Percentiles rank a stretch among this genome's conserved stretches.
Evolutionary conservation across 2,797 vertebrate genomes (phyloP).

Genomic region (Mycteria americana): DNA sequence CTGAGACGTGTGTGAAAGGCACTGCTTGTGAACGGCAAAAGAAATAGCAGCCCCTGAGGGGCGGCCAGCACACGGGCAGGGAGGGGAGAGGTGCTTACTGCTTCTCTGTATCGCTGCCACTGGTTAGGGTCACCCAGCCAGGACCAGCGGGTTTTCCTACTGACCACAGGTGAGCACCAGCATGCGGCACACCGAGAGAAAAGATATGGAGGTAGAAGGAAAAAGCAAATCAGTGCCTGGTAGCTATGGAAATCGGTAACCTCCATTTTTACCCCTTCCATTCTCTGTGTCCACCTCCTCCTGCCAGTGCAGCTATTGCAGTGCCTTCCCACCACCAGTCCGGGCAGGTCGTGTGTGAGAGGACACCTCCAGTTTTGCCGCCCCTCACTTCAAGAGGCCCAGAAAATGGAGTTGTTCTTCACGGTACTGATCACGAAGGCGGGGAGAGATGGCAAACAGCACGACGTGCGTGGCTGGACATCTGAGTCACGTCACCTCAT

Average conservation of each 20-base stretch:
- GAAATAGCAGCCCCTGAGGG: not conserved
- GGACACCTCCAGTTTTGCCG: not conserved
- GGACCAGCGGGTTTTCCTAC: slow-evolving; percentile 67
- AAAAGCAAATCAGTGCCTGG: not conserved
- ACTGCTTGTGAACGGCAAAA: not conserved
- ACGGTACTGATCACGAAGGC: not conserved
- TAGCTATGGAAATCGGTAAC: not conserved
- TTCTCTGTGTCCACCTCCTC: not conserved
- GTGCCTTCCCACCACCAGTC: not conserved
- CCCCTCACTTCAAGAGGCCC: not conserved
- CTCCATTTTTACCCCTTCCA: not conserved
- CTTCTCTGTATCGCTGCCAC: slow-evolving; percentile 76
- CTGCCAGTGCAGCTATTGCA: not conserved
- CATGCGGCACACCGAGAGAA: not conserved
- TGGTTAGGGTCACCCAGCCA: slow-evolving; percentile 69
- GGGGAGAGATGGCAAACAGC: not conserved
- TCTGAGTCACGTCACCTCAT: not conserved
- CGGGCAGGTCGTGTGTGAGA: not conserved
- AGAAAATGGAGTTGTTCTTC: not conserved
- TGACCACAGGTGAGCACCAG: fast-evolving
- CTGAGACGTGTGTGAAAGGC: fast-evolving
- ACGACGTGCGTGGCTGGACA: not conserved
- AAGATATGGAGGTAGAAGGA: not conserved
- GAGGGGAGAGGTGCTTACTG: slow-evolving; percentile 30
- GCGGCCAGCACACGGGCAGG: not conserved